Conservation (phyloP, 2,113 vertebrate genomes). For the Aplodontia rufa region DNA sequence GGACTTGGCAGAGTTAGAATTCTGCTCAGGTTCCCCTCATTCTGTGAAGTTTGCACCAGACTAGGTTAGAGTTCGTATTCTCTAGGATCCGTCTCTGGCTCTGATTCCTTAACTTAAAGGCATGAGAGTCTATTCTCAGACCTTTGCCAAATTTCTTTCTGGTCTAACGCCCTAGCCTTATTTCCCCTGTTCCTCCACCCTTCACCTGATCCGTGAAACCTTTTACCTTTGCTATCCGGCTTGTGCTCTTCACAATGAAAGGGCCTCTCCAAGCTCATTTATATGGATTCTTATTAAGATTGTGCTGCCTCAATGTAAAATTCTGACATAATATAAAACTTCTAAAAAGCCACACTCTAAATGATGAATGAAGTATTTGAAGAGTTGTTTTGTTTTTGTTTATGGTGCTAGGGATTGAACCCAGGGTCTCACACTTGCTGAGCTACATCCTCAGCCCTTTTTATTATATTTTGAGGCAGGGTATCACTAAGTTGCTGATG, state of each 20-base stretch:
- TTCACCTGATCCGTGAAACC: not conserved
- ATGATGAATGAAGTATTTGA: not conserved
- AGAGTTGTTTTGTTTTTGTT: not conserved
- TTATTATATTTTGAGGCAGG: not conserved
- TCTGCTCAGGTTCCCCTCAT: not conserved
- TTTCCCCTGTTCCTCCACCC: not conserved
- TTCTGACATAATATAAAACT: not conserved
- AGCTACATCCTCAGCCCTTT: not conserved
- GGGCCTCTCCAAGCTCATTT: not conserved
- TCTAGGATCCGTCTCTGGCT: not conserved
- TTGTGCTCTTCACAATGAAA: not conserved
- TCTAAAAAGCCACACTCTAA: not conserved
- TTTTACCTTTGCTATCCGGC: not conserved
- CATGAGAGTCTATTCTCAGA: not conserved
- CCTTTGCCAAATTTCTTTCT: too few species aligned
- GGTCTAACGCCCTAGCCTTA: not conserved
- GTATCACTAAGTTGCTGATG: not conserved
- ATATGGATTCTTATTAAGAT: not conserved
- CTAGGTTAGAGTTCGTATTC: not conserved
- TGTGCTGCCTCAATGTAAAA: slow-evolving; percentile 21
- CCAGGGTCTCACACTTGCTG: not conserved
- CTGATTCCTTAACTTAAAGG: not conserved
- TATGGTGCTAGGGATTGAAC: not conserved
- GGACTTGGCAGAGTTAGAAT: not conserved
- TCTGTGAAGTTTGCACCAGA: not conserved